phyloP scores from a whole-genome alignment of 2,113 vertebrate genomes.

The Hiodon alosoides region DNA sequence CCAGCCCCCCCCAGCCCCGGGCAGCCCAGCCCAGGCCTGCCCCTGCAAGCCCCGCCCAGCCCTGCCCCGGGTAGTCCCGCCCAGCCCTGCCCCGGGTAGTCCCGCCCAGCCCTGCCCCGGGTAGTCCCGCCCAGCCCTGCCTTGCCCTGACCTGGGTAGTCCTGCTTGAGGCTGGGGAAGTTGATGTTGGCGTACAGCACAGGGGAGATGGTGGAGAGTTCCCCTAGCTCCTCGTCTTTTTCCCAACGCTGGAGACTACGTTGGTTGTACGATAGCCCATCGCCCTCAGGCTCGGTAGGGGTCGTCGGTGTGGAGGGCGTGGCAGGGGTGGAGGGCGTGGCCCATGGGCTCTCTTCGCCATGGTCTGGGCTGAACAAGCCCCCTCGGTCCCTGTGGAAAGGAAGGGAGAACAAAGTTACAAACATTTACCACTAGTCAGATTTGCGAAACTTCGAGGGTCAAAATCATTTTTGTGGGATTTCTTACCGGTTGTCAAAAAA shows the following conservation, averaged over 20 bases:
- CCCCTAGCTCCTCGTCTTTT: slow-evolving; percentile 93
- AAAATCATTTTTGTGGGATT: neutral
- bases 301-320: slow-evolving; percentile 92
- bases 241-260: slow-evolving; percentile 97
- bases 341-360: slow-evolving; percentile 92
- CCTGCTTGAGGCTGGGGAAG: slow-evolving; percentile 90
- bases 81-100: neutral
- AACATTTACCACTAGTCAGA: neutral
- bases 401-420: neutral
- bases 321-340: slow-evolving; percentile 85
- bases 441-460: neutral
- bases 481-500: slow-evolving; percentile 86
- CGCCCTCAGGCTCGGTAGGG: slow-evolving; percentile 82
- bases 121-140: neutral
- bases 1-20: neutral
- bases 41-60: neutral
- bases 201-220: slow-evolving; percentile 94
- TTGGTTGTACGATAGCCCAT: slow-evolving; percentile 95
- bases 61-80: neutral
- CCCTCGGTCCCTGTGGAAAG: slow-evolving; percentile 72
- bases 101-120: neutral
- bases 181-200: slow-evolving; percentile 98
- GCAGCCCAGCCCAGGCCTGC: neutral
- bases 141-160: slow-evolving; percentile 82
- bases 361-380: slow-evolving; percentile 94